Evolutionary conservation across 1,140 invertebrate genomes (phyloP).

Genomic region (Sarcophaga peregrina): DNA sequence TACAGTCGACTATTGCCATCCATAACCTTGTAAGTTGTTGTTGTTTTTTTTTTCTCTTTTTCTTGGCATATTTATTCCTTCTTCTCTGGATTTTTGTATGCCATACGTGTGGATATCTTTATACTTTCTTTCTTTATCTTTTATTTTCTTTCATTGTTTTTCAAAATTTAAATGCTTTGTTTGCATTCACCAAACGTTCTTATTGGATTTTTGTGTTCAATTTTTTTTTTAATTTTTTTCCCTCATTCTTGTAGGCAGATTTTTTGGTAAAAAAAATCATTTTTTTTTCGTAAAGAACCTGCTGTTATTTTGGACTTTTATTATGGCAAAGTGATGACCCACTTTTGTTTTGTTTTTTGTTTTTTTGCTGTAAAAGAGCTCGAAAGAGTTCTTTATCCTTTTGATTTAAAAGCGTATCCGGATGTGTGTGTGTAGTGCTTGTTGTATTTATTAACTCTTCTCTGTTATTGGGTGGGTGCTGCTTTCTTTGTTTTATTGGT

Average conservation of each 20-base stretch:
- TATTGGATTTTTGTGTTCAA: neutral
- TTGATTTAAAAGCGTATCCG: neutral
- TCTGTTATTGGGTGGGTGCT: too few relatives aligned
- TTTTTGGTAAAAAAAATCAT: constrained; percentile 11
- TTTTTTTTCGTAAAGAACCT: neutral
- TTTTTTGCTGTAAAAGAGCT: neutral
- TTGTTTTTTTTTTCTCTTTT: neutral
- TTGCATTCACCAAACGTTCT: neutral
- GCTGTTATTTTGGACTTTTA: too few relatives aligned
- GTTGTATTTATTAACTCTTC: too few relatives aligned
- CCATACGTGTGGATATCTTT: too few relatives aligned
- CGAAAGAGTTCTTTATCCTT: neutral
- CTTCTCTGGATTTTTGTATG: neutral
- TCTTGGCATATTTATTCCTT: neutral
- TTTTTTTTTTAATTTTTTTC: too few relatives aligned
- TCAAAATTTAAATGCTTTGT: neutral
- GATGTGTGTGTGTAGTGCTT: too few relatives aligned
- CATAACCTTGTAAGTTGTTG: neutral
- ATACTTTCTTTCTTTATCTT: neutral
- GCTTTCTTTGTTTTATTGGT: too few relatives aligned
- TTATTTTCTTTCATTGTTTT: neutral
- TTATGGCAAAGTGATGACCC: neutral
- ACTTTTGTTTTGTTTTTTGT: constrained; percentile 17
- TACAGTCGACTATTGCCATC: too few relatives aligned
- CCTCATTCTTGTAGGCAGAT: neutral